Evolutionary conservation across 1,140 invertebrate species (phyloP), one percentile per base, ranked within the genome.

Genomic region (Catajapyx aquilonaris): DNA sequence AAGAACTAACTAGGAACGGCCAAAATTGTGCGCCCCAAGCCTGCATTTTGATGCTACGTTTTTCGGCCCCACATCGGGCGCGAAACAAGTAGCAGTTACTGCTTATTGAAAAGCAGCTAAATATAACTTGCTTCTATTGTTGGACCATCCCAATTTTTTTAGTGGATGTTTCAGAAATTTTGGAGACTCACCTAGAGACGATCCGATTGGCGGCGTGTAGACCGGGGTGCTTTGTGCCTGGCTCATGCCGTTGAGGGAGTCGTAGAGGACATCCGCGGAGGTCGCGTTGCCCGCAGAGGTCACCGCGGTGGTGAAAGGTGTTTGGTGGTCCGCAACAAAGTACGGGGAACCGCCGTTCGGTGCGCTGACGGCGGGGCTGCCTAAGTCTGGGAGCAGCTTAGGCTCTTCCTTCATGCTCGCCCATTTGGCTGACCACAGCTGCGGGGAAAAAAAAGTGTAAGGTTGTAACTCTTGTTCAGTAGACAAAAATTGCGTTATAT

Each of bases 361-460:
- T 43, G 46, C 53, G 20, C 49, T 52, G 35, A 53, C 55, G 35
- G 60, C 67, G 44, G 66, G 53, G 23, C 67, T 70, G 7, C 76
- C 76, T 5, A 84, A 62, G 52, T 85, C 80, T 17, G 75, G 81
- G 33, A 84, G 56, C 34, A 84, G 59, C 56, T 83, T 84, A 61
- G 81, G 78, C 50, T 84, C 80, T 54, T 85, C 81, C 54, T 84
- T 84, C 48, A 84, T 72, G 51, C 73, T 78, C 13, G 23, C 7
- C 81, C 80, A 84, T 64, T 85, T 84, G 43, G 70, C 71, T 31
- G 80, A 77, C 68, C 78, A 83, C 43, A 83, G 68, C 81, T 83
- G 68, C 23, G 65, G 53, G 37, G 22, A 36, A 36, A 46, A 38
- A 38, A 42, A 45, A 42, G 40, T n/a, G n/a, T n/a, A n/a, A n/a